Conservation (phyloP, 2,888 invertebrate genomes). For the Rhogogaster chlorosoma region DNA sequence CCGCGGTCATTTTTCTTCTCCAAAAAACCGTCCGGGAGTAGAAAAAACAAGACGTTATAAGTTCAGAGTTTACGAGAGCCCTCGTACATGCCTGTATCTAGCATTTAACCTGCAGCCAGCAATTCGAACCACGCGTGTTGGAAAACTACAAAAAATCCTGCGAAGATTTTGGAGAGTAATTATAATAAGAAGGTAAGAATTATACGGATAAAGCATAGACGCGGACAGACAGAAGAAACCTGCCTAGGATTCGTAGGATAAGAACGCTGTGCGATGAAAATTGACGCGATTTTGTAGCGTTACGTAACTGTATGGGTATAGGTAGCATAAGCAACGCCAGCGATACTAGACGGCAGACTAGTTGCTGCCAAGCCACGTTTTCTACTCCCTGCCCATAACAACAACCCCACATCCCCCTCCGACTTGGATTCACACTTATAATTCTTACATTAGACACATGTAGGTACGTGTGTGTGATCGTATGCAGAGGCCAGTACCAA, state of each 20-base stretch:
- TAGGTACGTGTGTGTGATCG: background rate
- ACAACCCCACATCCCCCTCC: background rate
- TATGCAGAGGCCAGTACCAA: background rate
- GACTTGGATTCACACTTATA: background rate
- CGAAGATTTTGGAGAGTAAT: background rate
- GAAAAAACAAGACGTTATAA: too few relatives aligned
- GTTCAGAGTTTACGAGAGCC: too few relatives aligned
- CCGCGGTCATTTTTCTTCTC: too few relatives aligned
- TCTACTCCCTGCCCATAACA: conserved; percentile 11
- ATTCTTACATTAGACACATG: too few relatives aligned
- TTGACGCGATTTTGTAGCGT: background rate
- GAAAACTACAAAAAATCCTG: background rate
- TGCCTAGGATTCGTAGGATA: background rate
- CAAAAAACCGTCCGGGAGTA: too few relatives aligned
- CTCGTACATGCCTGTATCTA: too few relatives aligned
- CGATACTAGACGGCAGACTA: background rate
- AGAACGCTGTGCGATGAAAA: too few relatives aligned
- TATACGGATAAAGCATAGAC: background rate
- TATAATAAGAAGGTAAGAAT: background rate
- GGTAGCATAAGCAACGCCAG: background rate
- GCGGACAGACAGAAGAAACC: too few relatives aligned
- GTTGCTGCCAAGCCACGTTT: background rate
- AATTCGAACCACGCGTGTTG: too few relatives aligned
- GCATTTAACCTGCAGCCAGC: too few relatives aligned
- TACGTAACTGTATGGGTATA: background rate